A percentile compares a stretch with the other conserved stretches of the same genome.
phyloP scores from a whole-genome alignment of 2,888 invertebrate species.

The Coremacera marginata region DNA sequence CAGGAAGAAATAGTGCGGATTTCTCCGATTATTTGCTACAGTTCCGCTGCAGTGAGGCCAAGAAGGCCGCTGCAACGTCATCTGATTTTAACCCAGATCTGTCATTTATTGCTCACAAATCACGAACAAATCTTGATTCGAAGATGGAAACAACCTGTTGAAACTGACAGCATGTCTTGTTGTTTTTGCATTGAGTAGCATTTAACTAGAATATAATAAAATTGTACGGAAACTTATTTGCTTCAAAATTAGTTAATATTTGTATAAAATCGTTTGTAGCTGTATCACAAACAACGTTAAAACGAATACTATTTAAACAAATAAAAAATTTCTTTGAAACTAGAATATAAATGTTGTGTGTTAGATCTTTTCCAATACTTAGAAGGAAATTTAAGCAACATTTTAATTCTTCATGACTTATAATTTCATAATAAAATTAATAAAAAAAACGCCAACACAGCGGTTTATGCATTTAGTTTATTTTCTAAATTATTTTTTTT shows the following conservation, averaged over 20 bases:
- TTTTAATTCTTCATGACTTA: constrained; percentile 9
- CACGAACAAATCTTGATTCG: constrained; percentile 58
- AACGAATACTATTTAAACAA: not conserved
- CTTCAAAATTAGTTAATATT: not conserved
- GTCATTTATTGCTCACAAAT: constrained; percentile 40
- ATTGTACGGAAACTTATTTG: not conserved
- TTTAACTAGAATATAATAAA: not conserved
- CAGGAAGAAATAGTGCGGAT: constrained; percentile 46
- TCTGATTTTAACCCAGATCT: constrained; percentile 32
- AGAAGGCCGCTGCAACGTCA: constrained; percentile 48
- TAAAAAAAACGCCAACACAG: not conserved
- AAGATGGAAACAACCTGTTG: constrained; percentile 69
- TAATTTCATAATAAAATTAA: not conserved
- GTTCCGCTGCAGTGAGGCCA: constrained; percentile 55
- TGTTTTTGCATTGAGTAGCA: not conserved
- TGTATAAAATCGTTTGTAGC: not conserved
- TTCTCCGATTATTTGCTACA: constrained; percentile 57
- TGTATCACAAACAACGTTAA: not conserved
- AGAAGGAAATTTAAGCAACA: constrained; percentile 10
- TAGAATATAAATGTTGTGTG: not conserved
- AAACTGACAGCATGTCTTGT: constrained; percentile 10
- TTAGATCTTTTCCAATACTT: constrained; percentile 16
- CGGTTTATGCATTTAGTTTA: constrained; percentile 31
- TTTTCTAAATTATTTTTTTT: constrained; percentile 24
- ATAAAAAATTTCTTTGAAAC: not conserved